phyloP scores from a whole-genome alignment of 2,888 invertebrate genomes.

The Athalia cordata region DNA sequence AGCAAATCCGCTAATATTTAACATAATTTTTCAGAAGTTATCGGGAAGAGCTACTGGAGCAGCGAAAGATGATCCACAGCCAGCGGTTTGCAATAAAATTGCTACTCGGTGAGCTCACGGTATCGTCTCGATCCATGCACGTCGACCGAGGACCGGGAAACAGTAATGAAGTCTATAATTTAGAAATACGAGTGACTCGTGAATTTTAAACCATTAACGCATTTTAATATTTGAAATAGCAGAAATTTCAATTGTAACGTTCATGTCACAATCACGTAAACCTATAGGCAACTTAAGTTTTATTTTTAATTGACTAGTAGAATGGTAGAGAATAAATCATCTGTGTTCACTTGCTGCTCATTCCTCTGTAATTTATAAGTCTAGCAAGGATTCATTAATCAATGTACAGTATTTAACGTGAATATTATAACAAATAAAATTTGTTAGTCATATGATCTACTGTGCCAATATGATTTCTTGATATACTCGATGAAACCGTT shows the following conservation, averaged over 20 bases:
- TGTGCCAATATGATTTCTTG: neutral
- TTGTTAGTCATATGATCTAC: conserved; percentile 50
- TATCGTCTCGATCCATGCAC: neutral
- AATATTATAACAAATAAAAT: conserved; percentile 56
- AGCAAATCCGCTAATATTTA: no score
- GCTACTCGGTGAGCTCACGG: conserved; percentile 41
- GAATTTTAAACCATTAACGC: neutral
- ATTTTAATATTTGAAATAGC: neutral
- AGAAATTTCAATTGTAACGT: neutral
- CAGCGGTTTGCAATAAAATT: conserved; percentile 46
- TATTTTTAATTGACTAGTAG: conserved; percentile 7
- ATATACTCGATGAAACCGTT: no score
- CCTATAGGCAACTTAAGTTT: neutral
- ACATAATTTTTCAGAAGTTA: conserved; percentile 64
- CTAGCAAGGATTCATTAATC: conserved; percentile 43
- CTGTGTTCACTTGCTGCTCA: conserved; percentile 55
- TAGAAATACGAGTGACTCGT: neutral
- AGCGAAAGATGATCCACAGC: conserved; percentile 68
- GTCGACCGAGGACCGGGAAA: neutral
- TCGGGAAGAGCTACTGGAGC: conserved; percentile 71
- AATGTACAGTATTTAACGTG: conserved; percentile 61
- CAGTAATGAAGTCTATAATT: neutral
- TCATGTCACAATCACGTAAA: neutral
- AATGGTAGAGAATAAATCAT: neutral
- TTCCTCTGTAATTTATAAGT: conserved; percentile 42